phyloP scores from a whole-genome alignment of 2,113 vertebrate genomes.

The Rhinichthys klamathensis region DNA sequence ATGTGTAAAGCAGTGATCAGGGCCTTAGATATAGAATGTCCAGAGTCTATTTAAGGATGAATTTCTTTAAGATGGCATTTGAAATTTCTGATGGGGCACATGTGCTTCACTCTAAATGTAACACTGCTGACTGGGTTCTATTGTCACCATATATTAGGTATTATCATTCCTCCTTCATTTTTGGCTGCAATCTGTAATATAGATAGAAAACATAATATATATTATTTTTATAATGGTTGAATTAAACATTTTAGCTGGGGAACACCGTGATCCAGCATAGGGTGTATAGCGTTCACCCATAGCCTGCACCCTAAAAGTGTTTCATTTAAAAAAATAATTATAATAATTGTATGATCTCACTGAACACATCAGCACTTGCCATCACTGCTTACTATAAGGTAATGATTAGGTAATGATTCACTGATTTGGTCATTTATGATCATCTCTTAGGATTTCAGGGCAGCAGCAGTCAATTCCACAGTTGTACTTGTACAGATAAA shows the following conservation, averaged over 20 bases:
- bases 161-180: neutral
- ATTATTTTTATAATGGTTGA: neutral
- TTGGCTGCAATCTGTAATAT: neutral
- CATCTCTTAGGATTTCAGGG: slow-evolving; percentile 67
- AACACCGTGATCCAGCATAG: neutral
- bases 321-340: neutral
- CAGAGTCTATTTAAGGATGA: neutral
- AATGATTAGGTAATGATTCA: no score
- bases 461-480: slow-evolving; percentile 66
- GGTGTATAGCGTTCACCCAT: neutral
- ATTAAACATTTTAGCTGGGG: neutral
- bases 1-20: neutral
- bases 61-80: neutral
- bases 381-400: slow-evolving; percentile 49
- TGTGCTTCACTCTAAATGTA: neutral
- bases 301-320: neutral
- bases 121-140: neutral
- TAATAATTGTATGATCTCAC: neutral
- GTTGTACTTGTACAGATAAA: slow-evolving; percentile 50
- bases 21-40: neutral
- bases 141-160: neutral
- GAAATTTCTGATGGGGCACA: neutral
- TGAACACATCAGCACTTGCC: slow-evolving; percentile 3
- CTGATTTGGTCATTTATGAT: slow-evolving; percentile 67
- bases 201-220: neutral